These are phyloP conservation scores for Grallaria varia DNA, from an alignment of 2,113 vertebrate genomes.

Conservation along the genomic window DNA sequence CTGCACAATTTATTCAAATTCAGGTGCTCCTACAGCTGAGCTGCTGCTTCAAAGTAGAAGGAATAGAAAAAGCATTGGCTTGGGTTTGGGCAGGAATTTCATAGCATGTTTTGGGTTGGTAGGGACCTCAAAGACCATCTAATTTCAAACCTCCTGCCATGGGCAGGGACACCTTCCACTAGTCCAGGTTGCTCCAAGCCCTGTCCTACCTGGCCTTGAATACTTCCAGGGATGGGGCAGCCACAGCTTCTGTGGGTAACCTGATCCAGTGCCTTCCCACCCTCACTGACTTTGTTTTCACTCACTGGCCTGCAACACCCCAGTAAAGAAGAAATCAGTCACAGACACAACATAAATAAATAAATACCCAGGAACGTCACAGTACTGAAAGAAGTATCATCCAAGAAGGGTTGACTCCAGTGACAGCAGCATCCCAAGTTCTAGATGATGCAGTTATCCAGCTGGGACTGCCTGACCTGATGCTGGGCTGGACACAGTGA, in stretches of 20 bases:
- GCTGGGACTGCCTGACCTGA: not conserved
- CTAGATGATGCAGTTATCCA: rapidly evolving
- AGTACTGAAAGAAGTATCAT: not conserved
- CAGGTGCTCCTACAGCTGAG: not conserved
- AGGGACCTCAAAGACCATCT: not conserved
- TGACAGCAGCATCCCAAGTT: not conserved
- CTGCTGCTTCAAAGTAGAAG: not conserved
- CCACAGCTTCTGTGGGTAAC: not conserved
- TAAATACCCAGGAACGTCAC: not conserved
- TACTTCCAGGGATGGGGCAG: not conserved
- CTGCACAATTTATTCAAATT: not conserved
- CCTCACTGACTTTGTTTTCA: not conserved
- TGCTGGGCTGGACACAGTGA: not conserved
- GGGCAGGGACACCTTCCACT: not conserved
- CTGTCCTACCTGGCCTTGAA: rapidly evolving
- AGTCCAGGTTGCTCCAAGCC: rapidly evolving
- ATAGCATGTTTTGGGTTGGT: rapidly evolving
- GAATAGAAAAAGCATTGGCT: not conserved
- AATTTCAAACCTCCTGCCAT: not conserved
- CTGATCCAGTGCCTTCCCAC: not conserved
- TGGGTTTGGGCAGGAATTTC: not conserved
- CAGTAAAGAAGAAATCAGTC: not conserved
- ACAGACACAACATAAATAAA: not conserved
- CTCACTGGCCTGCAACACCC: not conserved
- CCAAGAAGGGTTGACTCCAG: not conserved